Percentiles rank a stretch among this genome's conserved stretches.
These are phyloP conservation scores for Mycetomoellerius zeteki DNA, from an alignment of 1,140 invertebrate genomes.

Conservation along the genomic window DNA sequence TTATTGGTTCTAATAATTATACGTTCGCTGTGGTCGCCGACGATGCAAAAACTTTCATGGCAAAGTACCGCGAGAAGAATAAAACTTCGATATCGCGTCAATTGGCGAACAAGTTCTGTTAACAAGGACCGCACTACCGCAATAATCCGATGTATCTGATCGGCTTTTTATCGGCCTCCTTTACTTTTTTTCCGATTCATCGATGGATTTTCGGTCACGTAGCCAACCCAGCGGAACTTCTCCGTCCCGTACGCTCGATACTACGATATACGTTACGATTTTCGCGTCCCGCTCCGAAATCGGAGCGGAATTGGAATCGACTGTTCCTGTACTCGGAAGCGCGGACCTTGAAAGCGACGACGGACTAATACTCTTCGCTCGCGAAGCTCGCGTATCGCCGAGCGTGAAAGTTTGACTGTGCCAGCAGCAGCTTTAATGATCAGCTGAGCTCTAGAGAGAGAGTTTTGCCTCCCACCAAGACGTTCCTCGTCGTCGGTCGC, in stretches of 20 bases:
- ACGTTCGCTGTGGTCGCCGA: neutral
- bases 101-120: neutral
- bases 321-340: slow-evolving; percentile 9
- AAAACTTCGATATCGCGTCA: too few species aligned
- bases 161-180: neutral
- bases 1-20: slow-evolving; percentile 35
- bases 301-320: slow-evolving; percentile 2
- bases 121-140: neutral
- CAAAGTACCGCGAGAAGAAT: neutral
- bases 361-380: slow-evolving; percentile 22
- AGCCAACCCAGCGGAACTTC: neutral
- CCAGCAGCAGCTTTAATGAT: slow-evolving; percentile 80
- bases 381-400: slow-evolving; percentile 77
- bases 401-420: slow-evolving; percentile 84
- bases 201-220: neutral
- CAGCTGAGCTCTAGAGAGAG: slow-evolving; percentile 81
- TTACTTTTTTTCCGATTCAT: too few species aligned
- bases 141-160: neutral
- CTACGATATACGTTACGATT: neutral
- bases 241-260: neutral
- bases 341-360: slow-evolving; percentile 49
- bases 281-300: neutral
- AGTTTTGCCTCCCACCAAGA: slow-evolving; percentile 79
- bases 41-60: neutral
- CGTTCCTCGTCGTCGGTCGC: slow-evolving; percentile 57